Evolutionary conservation across 2,113 vertebrate genomes (phyloP), one percentile per base, ranked within the genome.

Genomic region (Hypanus sabinus): DNA sequence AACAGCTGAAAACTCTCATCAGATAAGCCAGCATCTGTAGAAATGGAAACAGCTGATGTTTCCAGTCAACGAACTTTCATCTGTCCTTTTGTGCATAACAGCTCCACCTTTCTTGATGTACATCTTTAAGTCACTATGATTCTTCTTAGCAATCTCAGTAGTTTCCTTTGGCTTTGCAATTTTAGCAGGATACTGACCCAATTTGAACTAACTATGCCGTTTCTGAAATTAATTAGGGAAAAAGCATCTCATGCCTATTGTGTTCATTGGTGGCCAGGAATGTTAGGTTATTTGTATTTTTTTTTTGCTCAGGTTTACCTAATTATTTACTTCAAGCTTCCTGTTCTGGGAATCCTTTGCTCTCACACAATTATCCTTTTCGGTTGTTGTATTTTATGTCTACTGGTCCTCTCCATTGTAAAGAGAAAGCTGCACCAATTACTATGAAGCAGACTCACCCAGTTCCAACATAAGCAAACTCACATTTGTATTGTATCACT

Each of bases 401-500:
- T 60, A 10, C 27, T 87, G 55, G 55, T 16, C 83, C 81, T n/a
- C 55, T 87, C 55, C 24, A 60, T 87, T 87, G 83, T 60, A 60
- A 60, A 60, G 46, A 14, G 30, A 22, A n/a, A 30, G 55, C 38
- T 30, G 30, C 55, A 57, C 30, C 46, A 60, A 62, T 62, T 90
- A 65, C 33, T 8, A 90, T 65, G 60, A 90, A 33, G 30, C 85
- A 90, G 57, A 8, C 30, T 33, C 60, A 68, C 30, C 38, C 60
- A 65, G 65, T 90, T 87, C 60, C 60, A 90, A 65, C 60, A 33
- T n/a, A 65, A 65, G 85, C 60, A 18, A 12, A 62, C 14, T 88
- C 85, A 90, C 85, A 68, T 90, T 90, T 33, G n/a, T 27, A 90
- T 65, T 68, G 60, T 65, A 60, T 90, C 85, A 33, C 57, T 33